Evolutionary conservation across 1,140 invertebrate species (phyloP).

Genomic region (Trachelipus rathkii): DNA sequence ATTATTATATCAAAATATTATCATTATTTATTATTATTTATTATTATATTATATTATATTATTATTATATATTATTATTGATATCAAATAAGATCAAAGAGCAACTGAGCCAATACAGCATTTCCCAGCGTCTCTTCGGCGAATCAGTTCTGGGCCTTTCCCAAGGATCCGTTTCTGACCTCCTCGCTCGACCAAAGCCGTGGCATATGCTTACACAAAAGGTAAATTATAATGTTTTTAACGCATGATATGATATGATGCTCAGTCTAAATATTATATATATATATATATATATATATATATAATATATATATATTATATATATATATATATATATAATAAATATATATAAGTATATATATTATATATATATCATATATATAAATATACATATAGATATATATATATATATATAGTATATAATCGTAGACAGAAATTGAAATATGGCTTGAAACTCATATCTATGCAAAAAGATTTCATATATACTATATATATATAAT

Average conservation of each 20-base stretch:
- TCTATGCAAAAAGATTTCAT: too few species aligned
- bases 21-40: background rate
- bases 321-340: slow-evolving; percentile 14
- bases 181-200: slow-evolving; percentile 88
- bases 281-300: too few species aligned
- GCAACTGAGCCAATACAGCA: slow-evolving; percentile 94
- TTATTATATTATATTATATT: slow-evolving; percentile 5
- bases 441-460: too few species aligned
- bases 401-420: too few species aligned
- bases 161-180: slow-evolving; percentile 90
- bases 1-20: too few species aligned
- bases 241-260: too few species aligned
- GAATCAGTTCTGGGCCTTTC: slow-evolving; percentile 95
- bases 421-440: too few species aligned
- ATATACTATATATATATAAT: too few species aligned
- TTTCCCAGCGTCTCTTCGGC: slow-evolving; percentile 95
- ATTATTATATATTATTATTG: background rate
- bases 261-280: too few species aligned
- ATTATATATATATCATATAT: too few species aligned
- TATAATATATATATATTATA: slow-evolving; percentile 9
- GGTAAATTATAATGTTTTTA: slow-evolving; percentile 33
- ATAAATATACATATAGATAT: too few species aligned
- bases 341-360: slow-evolving; percentile 6
- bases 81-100: slow-evolving; percentile 72
- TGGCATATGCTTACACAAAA: slow-evolving; percentile 98